A percentile compares a stretch with the other conserved stretches of the same genome.
Conservation (phyloP, 2,888 invertebrate genomes). For the Tetragonula carbonaria region DNA sequence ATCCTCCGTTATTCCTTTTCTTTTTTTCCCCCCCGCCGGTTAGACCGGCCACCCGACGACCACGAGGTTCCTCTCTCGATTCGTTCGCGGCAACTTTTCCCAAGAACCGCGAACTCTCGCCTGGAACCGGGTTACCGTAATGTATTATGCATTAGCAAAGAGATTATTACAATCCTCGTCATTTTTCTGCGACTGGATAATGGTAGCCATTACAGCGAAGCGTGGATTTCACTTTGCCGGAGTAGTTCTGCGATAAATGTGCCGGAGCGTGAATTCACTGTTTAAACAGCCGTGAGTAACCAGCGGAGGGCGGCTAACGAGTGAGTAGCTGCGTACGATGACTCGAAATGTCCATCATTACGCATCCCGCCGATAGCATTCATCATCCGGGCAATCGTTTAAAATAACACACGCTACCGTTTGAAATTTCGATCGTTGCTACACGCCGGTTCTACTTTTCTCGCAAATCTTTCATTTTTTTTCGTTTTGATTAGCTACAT, state of each 20-base stretch:
- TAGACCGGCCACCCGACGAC: neutral
- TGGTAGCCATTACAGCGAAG: slow-evolving; percentile 47
- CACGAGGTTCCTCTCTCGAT: neutral
- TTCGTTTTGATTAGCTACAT: too few relatives aligned
- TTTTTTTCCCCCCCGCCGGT: neutral
- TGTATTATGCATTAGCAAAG: slow-evolving; percentile 57
- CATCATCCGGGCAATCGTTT: slow-evolving; percentile 31
- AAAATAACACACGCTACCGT: slow-evolving; percentile 24
- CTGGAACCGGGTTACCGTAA: slow-evolving; percentile 39
- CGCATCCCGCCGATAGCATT: slow-evolving; percentile 25
- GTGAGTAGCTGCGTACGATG: slow-evolving; percentile 46
- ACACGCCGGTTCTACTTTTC: neutral
- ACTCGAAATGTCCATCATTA: slow-evolving; percentile 43
- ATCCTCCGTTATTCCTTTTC: neutral
- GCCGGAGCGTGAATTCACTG: slow-evolving; percentile 25
- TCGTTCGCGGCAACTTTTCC: slow-evolving; percentile 19
- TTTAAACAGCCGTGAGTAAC: slow-evolving; percentile 45
- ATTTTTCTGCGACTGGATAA: slow-evolving; percentile 48
- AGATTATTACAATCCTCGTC: slow-evolving; percentile 52
- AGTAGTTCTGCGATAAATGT: slow-evolving; percentile 28
- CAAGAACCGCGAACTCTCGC: slow-evolving; percentile 11
- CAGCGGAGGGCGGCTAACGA: slow-evolving; percentile 34
- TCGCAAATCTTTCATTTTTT: neutral
- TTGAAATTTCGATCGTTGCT: neutral
- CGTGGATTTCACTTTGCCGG: slow-evolving; percentile 52